Base-by-base conservation (phyloP, 2,888 invertebrate species). In the Erebia aethiops region DNA sequence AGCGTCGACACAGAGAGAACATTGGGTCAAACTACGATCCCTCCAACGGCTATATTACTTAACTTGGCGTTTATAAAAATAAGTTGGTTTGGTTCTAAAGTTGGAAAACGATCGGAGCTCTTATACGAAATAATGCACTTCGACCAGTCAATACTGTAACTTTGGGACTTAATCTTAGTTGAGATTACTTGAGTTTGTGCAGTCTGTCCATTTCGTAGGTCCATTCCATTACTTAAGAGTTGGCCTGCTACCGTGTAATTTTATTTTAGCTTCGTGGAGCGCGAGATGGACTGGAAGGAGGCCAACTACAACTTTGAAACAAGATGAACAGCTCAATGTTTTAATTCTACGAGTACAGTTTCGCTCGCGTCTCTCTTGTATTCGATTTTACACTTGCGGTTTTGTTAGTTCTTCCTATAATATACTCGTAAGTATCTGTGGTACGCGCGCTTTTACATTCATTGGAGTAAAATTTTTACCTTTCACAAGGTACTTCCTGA, bases 101-200 rank as follows among this genome's bases (percentile, higher is more conserved):
- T 82, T 78, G 60, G 71, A 74, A 74, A 75, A 72, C 77, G 79
- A 76, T 78, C 73, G 76, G 75, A 78, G 76, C 74, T 79, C 77
- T 75, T 82, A 84, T 84, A 84, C 84, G 82, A 88, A 88, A 88
- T 90, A 90, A 88, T 87, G 87, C 85, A 83, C 81, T 80, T 76
- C 79, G 77, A 79, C 78, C 81, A 84, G 83, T 86, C 87, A 84
- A 90, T 91, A 87, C 86, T 81, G 80, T 79, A 87, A 90, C 84
- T 91, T 89, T 75, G 81, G 81, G 87, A 87, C 84, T 90, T 90
- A 88, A 90, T 90, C 89, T 87, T 82, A 85, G 84, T 87, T 82
- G 82, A 84, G 87, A 90, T 89, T 88, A 88, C 86, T 82, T 77
- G 74, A 82, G 82, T 80, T 67, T 78, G 79, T 82, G 80, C 80